Evolutionary conservation across 2,113 vertebrate genomes (phyloP).

Genomic region (Vulpes ferrilata): DNA sequence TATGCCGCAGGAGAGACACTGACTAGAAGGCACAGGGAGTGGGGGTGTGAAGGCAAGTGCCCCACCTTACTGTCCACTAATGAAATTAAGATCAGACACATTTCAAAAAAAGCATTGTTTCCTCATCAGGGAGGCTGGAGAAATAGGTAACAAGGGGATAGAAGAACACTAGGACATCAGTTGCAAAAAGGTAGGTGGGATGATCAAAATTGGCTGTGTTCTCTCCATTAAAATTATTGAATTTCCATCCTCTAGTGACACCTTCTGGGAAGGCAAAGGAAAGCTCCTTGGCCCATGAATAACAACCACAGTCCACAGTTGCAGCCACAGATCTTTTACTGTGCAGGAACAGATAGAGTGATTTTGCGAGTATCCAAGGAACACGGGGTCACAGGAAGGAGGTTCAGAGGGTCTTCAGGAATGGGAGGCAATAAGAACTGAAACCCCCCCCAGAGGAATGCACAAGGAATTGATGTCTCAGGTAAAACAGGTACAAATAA

Average conservation of each 20-base stretch:
- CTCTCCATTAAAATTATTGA: background rate
- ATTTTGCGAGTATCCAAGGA: background rate
- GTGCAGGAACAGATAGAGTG: background rate
- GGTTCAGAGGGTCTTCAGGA: background rate
- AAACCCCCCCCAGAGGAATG: background rate
- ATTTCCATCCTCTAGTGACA: slow-evolving; percentile 88
- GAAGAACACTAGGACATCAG: background rate
- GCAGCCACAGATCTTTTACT: background rate
- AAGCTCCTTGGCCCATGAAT: background rate
- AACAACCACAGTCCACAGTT: background rate
- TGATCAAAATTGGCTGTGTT: background rate
- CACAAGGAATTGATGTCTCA: background rate
- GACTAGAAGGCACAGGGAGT: background rate
- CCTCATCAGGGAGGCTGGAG: background rate
- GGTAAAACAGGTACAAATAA: background rate
- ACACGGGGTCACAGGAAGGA: background rate
- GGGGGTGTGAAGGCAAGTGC: background rate
- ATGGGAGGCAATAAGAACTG: background rate
- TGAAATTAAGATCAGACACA: slow-evolving; percentile 2
- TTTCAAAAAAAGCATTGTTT: background rate
- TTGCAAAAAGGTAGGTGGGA: background rate
- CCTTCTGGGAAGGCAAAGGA: slow-evolving; percentile 84
- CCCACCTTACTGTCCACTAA: background rate
- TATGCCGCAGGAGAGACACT: background rate
- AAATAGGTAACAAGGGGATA: background rate